phyloP scores from a whole-genome alignment of 2,113 vertebrate genomes.

The Hippocampus guttulatus region DNA sequence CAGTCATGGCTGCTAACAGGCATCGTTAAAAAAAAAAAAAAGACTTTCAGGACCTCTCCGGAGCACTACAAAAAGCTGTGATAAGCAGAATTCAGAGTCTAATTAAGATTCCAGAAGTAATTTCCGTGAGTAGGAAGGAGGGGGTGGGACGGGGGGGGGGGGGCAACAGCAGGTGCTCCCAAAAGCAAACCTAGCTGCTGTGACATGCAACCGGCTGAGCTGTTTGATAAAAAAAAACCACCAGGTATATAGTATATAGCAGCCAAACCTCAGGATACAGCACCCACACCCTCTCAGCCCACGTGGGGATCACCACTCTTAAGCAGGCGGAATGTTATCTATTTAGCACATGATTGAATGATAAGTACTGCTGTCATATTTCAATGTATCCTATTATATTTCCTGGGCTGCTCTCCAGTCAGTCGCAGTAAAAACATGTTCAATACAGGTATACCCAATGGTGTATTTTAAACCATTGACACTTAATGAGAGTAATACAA shows the following conservation, averaged over 20 bases:
- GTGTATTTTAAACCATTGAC: no score
- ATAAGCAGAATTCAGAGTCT: constrained; percentile 55
- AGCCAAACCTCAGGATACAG: neutral
- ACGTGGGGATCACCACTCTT: neutral
- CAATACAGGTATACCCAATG: no score
- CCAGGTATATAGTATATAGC: neutral
- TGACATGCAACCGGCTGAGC: constrained; percentile 32
- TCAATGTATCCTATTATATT: no score
- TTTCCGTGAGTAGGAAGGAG: constrained; percentile 57
- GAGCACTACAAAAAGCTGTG: constrained; percentile 39
- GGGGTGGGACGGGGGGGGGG: neutral
- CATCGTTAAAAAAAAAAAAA: neutral
- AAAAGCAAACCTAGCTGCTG: constrained; percentile 65
- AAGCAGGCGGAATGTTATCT: neutral
- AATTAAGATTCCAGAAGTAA: constrained; percentile 69
- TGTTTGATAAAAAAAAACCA: constrained; percentile 1
- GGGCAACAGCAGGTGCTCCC: constrained; percentile 65
- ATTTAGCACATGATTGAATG: neutral
- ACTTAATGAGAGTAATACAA: no score
- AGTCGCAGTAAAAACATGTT: no score
- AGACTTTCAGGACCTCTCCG: constrained; percentile 26
- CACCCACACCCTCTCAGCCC: neutral
- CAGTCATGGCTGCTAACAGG: constrained; percentile 24
- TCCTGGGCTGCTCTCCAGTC: no score
- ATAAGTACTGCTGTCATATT: no score